These are phyloP conservation scores for Papilio gigon DNA, from an alignment of 2,888 invertebrate genomes.

Conservation along the genomic window DNA sequence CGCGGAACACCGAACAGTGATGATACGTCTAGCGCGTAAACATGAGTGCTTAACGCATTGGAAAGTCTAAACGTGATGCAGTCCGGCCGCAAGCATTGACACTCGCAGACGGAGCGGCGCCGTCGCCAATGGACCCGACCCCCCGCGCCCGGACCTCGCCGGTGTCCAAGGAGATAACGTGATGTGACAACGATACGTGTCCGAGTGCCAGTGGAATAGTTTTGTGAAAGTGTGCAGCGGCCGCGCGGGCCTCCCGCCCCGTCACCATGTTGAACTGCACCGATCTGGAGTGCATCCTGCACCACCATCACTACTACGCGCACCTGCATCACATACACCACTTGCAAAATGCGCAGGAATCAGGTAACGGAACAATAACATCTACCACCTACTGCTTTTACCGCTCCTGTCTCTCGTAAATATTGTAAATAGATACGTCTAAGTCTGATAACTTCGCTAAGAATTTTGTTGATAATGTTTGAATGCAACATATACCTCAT, in stretches of 20 bases:
- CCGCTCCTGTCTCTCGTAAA: constrained; percentile 47
- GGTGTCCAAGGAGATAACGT: constrained; percentile 75
- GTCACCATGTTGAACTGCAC: constrained; percentile 88
- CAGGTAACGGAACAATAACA: constrained; percentile 73
- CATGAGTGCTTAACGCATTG: constrained; percentile 59
- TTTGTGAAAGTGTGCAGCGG: constrained; percentile 81
- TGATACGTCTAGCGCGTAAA: constrained; percentile 57
- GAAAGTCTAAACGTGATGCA: constrained; percentile 57
- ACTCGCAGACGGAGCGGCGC: constrained; percentile 72
- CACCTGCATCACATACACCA: constrained; percentile 88
- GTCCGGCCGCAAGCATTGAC: constrained; percentile 48
- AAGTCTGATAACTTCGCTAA: background rate
- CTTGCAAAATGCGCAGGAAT: constrained; percentile 85
- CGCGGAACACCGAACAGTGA: constrained; percentile 60
- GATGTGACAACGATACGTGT: constrained; percentile 79
- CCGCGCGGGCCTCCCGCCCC: constrained; percentile 69
- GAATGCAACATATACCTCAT: constrained; percentile 54
- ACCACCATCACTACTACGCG: constrained; percentile 88
- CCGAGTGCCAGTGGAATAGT: constrained; percentile 77
- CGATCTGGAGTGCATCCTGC: constrained; percentile 89
- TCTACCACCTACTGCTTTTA: constrained; percentile 44
- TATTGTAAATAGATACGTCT: background rate
- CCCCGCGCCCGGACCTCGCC: constrained; percentile 57
- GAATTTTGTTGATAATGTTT: constrained; percentile 66
- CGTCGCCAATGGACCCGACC: constrained; percentile 56